Conservation (phyloP, 1,140 invertebrate genomes). For the Drosophila ironensis region DNA sequence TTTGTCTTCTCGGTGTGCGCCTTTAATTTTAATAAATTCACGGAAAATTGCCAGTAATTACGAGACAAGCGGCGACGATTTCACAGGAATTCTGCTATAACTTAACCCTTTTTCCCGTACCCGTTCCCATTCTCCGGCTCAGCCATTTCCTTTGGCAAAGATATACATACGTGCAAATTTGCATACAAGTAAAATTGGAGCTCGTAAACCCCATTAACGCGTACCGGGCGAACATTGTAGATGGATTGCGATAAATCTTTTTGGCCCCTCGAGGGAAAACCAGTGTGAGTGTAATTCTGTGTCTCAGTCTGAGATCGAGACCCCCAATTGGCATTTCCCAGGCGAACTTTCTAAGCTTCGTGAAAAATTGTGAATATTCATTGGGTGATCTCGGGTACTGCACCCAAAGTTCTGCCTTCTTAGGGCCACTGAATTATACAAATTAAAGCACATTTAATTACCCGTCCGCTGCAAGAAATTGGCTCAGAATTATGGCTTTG, state of each 20-base stretch:
- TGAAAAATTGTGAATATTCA: slow-evolving; percentile 63
- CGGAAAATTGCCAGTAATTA: slow-evolving; percentile 76
- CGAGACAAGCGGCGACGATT: slow-evolving; percentile 66
- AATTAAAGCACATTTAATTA: slow-evolving; percentile 69
- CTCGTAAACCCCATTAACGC: slow-evolving; percentile 45
- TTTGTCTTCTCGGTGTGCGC: slow-evolving; percentile 30
- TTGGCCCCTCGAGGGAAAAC: slow-evolving; percentile 13
- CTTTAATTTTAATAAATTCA: slow-evolving; percentile 70
- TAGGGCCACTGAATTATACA: slow-evolving; percentile 57
- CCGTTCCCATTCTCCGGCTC: not conserved
- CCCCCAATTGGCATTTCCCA: slow-evolving; percentile 65
- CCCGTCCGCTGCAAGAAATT: not conserved
- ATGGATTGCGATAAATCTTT: slow-evolving; percentile 56
- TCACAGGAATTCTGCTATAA: slow-evolving; percentile 70
- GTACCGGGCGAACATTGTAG: slow-evolving; percentile 32
- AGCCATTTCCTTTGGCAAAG: slow-evolving; percentile 1
- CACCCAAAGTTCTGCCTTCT: slow-evolving; percentile 38
- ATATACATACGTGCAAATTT: slow-evolving; percentile 33
- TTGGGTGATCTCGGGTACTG: slow-evolving; percentile 1
- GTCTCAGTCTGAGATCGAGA: slow-evolving; percentile 18
- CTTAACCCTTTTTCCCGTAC: too few species aligned
- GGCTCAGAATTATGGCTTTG: slow-evolving; percentile 58
- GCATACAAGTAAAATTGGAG: slow-evolving; percentile 46
- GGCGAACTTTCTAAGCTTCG: slow-evolving; percentile 36
- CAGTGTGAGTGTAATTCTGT: not conserved